phyloP scores from a whole-genome alignment of 2,113 vertebrate species.

The rabbit (Oryctolagus cuniculus) region mOryCun1.1 NC_091438.1:113870501-113871000 shows the following conservation, averaged over 20 bases:
- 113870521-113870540: not conserved
- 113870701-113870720: not conserved
- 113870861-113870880: not conserved
- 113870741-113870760: not conserved
- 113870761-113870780: not conserved
- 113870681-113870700: not conserved
- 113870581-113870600: not conserved
- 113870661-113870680: not conserved
- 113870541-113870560: not conserved
- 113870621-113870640: not conserved
- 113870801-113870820: not conserved
- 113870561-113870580: not conserved
- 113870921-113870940: not conserved
- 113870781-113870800: not conserved
- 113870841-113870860: not conserved
- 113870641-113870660: not conserved
- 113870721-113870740: not conserved
- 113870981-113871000: not conserved
- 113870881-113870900: not conserved
- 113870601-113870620: not conserved
- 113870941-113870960: not conserved
- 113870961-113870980: not conserved
- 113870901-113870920: not conserved
- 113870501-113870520: not conserved
- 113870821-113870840: not conserved